Conservation (phyloP, 2,888 invertebrate genomes). For the Eretmocerus hayati region DNA sequence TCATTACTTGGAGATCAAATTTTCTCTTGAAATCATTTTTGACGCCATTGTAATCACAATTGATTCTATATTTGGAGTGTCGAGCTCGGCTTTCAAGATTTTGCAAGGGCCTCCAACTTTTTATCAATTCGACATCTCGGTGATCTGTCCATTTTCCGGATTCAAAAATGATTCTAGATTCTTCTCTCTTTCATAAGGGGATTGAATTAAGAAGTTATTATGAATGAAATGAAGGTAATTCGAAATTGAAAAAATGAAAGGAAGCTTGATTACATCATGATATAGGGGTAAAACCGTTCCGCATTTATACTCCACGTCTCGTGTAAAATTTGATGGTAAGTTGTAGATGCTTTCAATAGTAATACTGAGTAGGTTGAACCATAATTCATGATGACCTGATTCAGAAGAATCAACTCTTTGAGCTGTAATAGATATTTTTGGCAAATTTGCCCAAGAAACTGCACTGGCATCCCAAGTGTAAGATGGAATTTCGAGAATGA, state of each 20-base stretch:
- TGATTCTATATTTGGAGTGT: constrained; percentile 34
- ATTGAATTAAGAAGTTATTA: too few relatives aligned
- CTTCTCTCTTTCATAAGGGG: constrained; percentile 8
- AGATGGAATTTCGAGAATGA: constrained; percentile 27
- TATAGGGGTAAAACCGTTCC: constrained; percentile 27
- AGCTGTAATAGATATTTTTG: constrained; percentile 26
- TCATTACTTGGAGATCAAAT: constrained; percentile 26
- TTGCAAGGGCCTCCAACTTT: constrained; percentile 31
- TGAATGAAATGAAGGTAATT: neutral
- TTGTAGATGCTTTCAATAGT: constrained; percentile 37
- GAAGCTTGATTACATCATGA: constrained; percentile 22
- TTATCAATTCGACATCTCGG: constrained; percentile 30
- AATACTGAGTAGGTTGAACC: constrained; percentile 29
- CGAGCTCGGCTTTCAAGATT: constrained; percentile 31
- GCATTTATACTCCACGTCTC: constrained; percentile 28
- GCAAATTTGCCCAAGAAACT: constrained; percentile 32
- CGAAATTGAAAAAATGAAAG: neutral
- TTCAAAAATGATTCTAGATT: constrained; percentile 25
- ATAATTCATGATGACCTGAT: constrained; percentile 16
- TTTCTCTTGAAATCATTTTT: constrained; percentile 25
- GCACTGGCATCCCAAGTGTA: constrained; percentile 20
- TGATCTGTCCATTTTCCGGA: constrained; percentile 27
- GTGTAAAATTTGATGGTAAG: constrained; percentile 25
- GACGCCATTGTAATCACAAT: constrained; percentile 24
- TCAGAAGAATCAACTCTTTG: constrained; percentile 10